phyloP scores from a whole-genome alignment of 2,113 vertebrate genomes.

The Xerus inauris region DNA sequence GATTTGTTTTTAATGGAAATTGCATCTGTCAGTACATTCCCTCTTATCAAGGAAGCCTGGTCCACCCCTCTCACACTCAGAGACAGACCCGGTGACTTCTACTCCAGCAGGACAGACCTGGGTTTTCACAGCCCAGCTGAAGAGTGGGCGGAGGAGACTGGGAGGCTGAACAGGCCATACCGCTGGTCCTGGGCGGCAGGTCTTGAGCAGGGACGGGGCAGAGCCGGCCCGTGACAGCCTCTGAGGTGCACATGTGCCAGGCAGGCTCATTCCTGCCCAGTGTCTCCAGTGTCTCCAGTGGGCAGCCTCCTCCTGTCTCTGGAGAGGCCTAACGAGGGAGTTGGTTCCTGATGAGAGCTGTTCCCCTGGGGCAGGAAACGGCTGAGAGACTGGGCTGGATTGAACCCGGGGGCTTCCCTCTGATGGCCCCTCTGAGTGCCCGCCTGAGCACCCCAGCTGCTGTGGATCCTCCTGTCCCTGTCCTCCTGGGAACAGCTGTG shows the following conservation, averaged over 20 bases:
- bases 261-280: neutral
- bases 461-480: no score
- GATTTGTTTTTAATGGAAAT: neutral
- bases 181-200: neutral
- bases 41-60: no score
- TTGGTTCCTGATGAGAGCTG: conserved; percentile 47
- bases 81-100: neutral
- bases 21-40: neutral
- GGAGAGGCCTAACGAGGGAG: no score
- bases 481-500: neutral
- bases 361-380: conserved; percentile 29
- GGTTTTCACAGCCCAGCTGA: neutral
- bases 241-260: conserved; percentile 38
- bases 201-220: conserved; percentile 32
- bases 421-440: neutral
- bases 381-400: conserved; percentile 27
- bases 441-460: neutral
- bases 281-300: neutral
- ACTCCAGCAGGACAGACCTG: neutral
- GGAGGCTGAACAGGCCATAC: neutral
- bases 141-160: neutral
- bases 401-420: neutral
- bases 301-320: conserved; percentile 66
- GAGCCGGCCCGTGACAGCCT: conserved; percentile 36
- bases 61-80: no score